Evolutionary conservation across 2,888 invertebrate species (phyloP).

Genomic region (Drosophila tanythrix): DNA sequence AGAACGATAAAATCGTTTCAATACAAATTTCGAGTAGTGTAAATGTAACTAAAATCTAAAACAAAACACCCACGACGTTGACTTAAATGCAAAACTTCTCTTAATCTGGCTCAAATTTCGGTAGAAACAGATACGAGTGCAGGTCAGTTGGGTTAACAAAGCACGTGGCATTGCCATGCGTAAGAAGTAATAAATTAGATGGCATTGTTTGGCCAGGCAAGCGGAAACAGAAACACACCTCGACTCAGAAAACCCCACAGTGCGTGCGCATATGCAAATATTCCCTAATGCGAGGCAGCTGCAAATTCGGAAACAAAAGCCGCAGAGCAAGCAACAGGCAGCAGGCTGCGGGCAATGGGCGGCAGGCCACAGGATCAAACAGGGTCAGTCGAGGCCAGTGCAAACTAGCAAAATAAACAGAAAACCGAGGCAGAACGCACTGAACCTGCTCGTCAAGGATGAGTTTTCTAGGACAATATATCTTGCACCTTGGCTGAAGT

Average conservation of each 20-base stretch:
- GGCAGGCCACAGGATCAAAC: conserved; percentile 68
- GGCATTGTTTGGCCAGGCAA: conserved; percentile 57
- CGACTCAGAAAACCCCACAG: conserved; percentile 61
- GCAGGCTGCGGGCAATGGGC: conserved; percentile 4
- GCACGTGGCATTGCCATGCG: conserved; percentile 63
- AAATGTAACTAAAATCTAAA: conserved; percentile 2
- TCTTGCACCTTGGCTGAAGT: conserved; percentile 30
- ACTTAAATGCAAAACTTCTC: conserved; percentile 10
- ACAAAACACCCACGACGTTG: conserved; percentile 46
- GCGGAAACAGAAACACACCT: conserved; percentile 15
- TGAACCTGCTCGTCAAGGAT: conserved; percentile 65
- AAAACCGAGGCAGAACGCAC: conserved; percentile 46
- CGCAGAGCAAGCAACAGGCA: conserved; percentile 62
- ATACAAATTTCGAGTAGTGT: conserved; percentile 24
- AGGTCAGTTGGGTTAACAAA: conserved; percentile 61
- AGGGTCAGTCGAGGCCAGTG: conserved; percentile 49
- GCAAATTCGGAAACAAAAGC: conserved; percentile 55
- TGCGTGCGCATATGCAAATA: conserved; percentile 73
- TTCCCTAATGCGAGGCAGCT: conserved; percentile 61
- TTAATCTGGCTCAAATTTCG: conserved; percentile 39
- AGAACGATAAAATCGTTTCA: conserved; percentile 25
- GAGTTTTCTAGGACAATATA: conserved; percentile 19
- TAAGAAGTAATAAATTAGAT: conserved; percentile 37
- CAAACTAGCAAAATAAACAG: conserved; percentile 51
- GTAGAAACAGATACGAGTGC: conserved; percentile 25